Evolutionary conservation across 2,888 invertebrate species (phyloP).

Genomic region (Drosophila cognata): DNA sequence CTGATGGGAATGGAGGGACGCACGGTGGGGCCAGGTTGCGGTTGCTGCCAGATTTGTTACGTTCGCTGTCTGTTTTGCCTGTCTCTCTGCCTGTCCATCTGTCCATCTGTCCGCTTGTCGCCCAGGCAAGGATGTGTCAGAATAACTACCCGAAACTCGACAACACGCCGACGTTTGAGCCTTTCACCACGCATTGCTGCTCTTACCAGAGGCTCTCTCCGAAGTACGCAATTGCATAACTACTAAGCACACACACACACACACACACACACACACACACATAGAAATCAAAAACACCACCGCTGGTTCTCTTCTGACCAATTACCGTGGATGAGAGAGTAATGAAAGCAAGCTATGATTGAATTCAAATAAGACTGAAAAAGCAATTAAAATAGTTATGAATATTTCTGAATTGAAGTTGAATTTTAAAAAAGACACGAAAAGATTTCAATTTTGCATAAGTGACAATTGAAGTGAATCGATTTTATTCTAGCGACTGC

Average conservation of each 20-base stretch:
- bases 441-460: neutral
- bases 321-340: neutral
- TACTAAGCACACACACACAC: neutral
- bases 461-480: neutral
- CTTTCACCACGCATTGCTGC: constrained; percentile 50
- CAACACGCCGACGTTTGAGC: constrained; percentile 35
- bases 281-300: neutral
- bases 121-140: constrained; percentile 61
- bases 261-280: neutral
- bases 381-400: neutral
- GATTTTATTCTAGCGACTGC: neutral
- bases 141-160: constrained; percentile 51
- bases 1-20: constrained; percentile 17
- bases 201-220: constrained; percentile 16
- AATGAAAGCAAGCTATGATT: neutral
- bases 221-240: constrained; percentile 1
- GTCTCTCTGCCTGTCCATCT: constrained; percentile 21
- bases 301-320: neutral
- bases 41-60: constrained; percentile 52
- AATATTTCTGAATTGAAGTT: neutral
- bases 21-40: constrained; percentile 7
- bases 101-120: constrained; percentile 31
- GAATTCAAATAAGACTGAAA: neutral
- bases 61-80: constrained; percentile 43
- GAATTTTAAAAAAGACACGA: neutral